Evolutionary conservation across 1,140 invertebrate species (phyloP), one percentile per base, ranked within the genome.

Genomic region (Ylistrum balloti): DNA sequence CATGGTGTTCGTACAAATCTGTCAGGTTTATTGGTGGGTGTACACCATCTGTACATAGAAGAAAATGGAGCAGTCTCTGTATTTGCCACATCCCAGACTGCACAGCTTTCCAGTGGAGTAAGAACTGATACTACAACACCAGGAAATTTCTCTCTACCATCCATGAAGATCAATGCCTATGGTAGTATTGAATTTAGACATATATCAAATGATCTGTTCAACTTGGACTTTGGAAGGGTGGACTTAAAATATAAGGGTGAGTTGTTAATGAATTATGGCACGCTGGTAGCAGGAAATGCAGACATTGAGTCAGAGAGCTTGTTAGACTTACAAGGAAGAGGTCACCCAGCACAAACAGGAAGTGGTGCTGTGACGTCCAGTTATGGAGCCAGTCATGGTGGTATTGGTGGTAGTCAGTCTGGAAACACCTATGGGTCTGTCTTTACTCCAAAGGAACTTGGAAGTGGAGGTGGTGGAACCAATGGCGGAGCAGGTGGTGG

Each of bases 31-130:
- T 91, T 95, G 33, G 94, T 93, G 28, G 93, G 93, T 17, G 93
- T 95, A n/a, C 94, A 95, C 86, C 93, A 94, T 89, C 86, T 95
- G 17, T 95, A 94, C 88, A 88, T 94, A 11, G 93, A 94, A 91
- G 93, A 93, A 87, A 91, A 88, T 5, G 92, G 92, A 85, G 87
- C 91, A 41, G 91, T 94, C 22, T 91, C 45, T 87, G 89, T 93
- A 22, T 90, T 88, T 22, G 91, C 93, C 33, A 94, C 94, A 22
- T 88, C 94, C 15, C 93, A 95, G 88, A 95, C 94, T 9, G 93
- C 94, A 33, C 93, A 93, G 17, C 87, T 93, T n/a, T 92, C 93
- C 56, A 94, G 94, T 91, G 93, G 94, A 28, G 86, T 87, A n/a
- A 91, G 94, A 33, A 85, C 90, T 13, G 87, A 92, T 34, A 91